These are phyloP conservation scores for Crocidura indochinensis DNA, from an alignment of 2,797 vertebrate species.

Conservation along the genomic window DNA sequence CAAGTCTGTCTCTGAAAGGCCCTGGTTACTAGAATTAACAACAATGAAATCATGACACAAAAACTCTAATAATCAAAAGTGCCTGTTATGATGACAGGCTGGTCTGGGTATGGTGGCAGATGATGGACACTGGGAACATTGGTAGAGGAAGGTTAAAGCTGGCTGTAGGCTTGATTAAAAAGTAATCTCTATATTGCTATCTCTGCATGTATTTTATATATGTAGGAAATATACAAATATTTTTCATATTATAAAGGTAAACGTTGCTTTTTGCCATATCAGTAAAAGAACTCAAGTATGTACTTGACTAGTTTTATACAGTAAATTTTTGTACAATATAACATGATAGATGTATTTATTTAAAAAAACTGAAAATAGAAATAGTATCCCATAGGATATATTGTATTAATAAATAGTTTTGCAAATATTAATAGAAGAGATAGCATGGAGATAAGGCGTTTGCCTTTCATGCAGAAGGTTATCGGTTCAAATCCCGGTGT, in stretches of 20 bases:
- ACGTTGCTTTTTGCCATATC: not conserved
- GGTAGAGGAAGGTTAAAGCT: too few species aligned
- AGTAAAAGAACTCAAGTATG: not conserved
- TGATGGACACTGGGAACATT: too few species aligned
- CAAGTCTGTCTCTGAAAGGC: too few species aligned
- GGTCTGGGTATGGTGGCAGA: too few species aligned
- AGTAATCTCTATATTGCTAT: not conserved
- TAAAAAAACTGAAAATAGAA: not conserved
- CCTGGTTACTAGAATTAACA: too few species aligned
- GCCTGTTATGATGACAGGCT: too few species aligned
- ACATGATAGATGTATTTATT: not conserved
- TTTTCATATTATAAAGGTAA: not conserved
- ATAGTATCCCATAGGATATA: not conserved
- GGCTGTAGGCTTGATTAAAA: not conserved
- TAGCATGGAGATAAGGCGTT: too few species aligned
- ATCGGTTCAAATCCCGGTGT: too few species aligned
- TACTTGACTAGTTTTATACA: conserved; percentile 12
- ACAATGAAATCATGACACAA: too few species aligned
- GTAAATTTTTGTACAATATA: not conserved
- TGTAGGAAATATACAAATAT: not conserved
- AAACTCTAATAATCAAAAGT: too few species aligned
- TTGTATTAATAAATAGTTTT: not conserved
- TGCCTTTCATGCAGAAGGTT: too few species aligned
- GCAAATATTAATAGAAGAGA: not conserved
- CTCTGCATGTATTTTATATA: not conserved